Evolutionary conservation across 2,888 invertebrate species (phyloP).

Genomic region (Temnothorax ravouxi): DNA sequence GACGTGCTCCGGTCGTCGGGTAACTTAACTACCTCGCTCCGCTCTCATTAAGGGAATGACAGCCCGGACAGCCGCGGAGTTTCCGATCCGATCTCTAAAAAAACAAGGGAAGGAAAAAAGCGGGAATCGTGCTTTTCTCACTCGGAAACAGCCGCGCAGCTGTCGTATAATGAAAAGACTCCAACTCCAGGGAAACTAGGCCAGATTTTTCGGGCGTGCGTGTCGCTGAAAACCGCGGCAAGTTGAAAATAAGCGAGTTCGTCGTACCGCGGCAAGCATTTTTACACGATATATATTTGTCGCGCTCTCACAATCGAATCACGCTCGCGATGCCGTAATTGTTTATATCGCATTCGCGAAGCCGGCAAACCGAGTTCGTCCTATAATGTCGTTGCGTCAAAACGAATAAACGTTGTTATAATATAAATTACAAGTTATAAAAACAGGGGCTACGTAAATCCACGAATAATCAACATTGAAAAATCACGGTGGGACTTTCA

Average conservation of each 20-base stretch:
- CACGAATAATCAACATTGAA: no score
- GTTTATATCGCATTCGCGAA: conserved; percentile 12
- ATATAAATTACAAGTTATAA: neutral
- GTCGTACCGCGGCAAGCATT: neutral
- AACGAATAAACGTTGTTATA: neutral
- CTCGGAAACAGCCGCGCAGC: conserved; percentile 17
- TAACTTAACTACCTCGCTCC: conserved; percentile 37
- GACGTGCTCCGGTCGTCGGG: neutral
- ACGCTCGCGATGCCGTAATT: conserved; percentile 2
- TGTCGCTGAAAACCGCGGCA: conserved; percentile 19
- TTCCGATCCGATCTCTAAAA: conserved; percentile 2
- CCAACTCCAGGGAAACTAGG: conserved; percentile 26
- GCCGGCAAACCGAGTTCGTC: neutral
- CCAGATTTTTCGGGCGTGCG: conserved; percentile 34
- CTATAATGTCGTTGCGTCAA: neutral
- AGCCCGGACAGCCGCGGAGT: neutral
- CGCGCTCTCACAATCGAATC: conserved; percentile 18
- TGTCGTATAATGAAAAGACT: conserved; percentile 34
- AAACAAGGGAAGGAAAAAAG: neutral
- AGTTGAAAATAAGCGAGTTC: conserved; percentile 16
- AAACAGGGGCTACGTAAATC: neutral
- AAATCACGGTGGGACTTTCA: neutral
- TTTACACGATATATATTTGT: neutral
- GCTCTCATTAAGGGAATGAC: conserved; percentile 22
- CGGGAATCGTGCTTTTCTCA: conserved; percentile 16